These are phyloP conservation scores for Semaprochilodus insignis DNA, from an alignment of 2,797 vertebrate genomes.

Conservation along the genomic window DNA sequence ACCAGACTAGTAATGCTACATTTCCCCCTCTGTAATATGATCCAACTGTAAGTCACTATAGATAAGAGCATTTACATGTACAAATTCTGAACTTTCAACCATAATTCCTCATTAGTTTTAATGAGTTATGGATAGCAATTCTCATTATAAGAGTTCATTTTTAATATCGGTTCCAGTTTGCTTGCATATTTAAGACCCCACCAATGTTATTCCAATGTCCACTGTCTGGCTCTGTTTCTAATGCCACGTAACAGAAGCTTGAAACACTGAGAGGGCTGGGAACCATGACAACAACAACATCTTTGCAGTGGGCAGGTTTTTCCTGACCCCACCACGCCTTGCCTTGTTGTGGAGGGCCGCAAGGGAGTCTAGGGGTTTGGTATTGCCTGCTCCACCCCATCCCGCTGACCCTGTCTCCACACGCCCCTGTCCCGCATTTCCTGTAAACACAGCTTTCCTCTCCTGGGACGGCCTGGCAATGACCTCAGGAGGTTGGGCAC, in stretches of 20 bases:
- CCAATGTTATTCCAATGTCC: constrained; percentile 2
- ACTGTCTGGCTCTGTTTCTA: not conserved
- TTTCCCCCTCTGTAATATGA: too few relatives aligned
- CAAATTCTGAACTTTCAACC: too few relatives aligned
- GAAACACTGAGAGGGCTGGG: constrained; percentile 42
- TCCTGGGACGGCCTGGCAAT: constrained; percentile 88
- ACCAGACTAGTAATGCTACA: too few relatives aligned
- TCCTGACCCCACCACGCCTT: constrained; percentile 73
- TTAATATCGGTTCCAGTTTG: not conserved
- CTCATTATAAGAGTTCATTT: too few relatives aligned
- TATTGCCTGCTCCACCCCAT: constrained; percentile 67
- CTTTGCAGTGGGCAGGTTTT: constrained; percentile 68
- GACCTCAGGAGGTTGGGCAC: constrained; percentile 80
- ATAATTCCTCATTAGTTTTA: too few relatives aligned
- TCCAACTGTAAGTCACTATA: too few relatives aligned
- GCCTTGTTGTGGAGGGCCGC: constrained; percentile 69
- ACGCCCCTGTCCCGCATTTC: constrained; percentile 89
- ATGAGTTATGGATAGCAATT: not conserved
- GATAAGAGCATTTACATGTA: too few relatives aligned
- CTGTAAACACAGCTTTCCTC: constrained; percentile 94
- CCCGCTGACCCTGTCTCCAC: constrained; percentile 63
- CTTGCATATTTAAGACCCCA: not conserved
- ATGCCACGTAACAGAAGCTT: constrained; percentile 33
- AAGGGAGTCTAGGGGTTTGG: constrained; percentile 70
- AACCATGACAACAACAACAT: constrained; percentile 66